phyloP scores from a whole-genome alignment of 2,797 vertebrate genomes.

The Myotis planiceps region DNA sequence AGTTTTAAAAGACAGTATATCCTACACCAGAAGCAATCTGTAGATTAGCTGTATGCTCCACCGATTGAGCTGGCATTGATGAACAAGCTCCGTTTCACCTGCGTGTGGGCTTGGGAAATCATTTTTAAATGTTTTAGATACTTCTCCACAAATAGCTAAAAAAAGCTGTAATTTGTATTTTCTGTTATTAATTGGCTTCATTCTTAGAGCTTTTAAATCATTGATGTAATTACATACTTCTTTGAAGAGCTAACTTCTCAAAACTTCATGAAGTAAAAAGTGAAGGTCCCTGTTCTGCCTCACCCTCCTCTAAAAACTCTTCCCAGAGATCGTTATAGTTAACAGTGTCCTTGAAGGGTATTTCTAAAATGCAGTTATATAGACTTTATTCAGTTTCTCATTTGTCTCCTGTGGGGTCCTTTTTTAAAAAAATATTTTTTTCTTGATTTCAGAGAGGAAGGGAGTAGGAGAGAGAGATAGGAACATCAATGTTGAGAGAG shows the following conservation, averaged over 20 bases:
- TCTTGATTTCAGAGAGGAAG: too few species aligned
- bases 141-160: neutral
- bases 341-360: neutral
- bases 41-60: neutral
- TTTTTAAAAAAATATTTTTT: too few species aligned
- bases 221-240: neutral
- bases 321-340: neutral
- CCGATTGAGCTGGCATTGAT: neutral
- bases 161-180: neutral
- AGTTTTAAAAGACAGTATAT: neutral
- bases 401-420: neutral
- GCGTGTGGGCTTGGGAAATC: neutral
- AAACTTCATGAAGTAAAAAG: neutral
- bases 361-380: neutral
- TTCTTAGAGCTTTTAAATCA: constrained; percentile 6
- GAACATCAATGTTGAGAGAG: too few species aligned
- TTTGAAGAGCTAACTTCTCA: neutral
- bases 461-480: too few species aligned
- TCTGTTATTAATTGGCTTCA: neutral
- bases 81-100: neutral
- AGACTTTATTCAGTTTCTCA: neutral
- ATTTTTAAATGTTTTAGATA: neutral
- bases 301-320: neutral
- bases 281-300: neutral
- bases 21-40: neutral